Evolutionary conservation across 2,113 vertebrate species (phyloP).

Genomic region (Python bivittatus): DNA sequence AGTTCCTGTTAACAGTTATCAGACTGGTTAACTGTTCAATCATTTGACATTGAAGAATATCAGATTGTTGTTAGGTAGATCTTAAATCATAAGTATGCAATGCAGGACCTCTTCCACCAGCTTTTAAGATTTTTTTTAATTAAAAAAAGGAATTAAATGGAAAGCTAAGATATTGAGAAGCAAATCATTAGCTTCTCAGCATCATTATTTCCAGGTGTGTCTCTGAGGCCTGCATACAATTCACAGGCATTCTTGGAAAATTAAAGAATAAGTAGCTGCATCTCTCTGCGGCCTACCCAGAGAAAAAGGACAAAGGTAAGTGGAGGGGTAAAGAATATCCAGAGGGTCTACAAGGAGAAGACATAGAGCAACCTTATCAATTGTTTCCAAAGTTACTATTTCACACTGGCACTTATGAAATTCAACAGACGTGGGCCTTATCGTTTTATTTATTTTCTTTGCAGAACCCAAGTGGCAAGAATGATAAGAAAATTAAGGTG

Average conservation of each 20-base stretch:
- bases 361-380: background rate
- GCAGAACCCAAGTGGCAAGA: slow-evolving; percentile 49
- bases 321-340: background rate
- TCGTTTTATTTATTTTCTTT: slow-evolving; percentile 25
- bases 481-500: slow-evolving; percentile 68
- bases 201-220: background rate
- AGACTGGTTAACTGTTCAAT: background rate
- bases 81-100: background rate
- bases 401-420: background rate
- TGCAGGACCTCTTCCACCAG: background rate
- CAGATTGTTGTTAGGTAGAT: background rate
- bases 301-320: background rate
- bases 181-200: background rate
- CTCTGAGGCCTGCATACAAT: background rate
- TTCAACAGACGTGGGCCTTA: background rate
- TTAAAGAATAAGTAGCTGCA: background rate
- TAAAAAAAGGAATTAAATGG: background rate
- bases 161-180: background rate
- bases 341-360: background rate
- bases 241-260: background rate
- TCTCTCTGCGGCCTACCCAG: background rate
- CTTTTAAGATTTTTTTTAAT: background rate
- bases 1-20: background rate
- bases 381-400: background rate
- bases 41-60: background rate